A percentile compares a stretch with the other conserved stretches of the same genome.
Conservation (phyloP, 1,140 invertebrate species). For the Meteorus sp. region DNA sequence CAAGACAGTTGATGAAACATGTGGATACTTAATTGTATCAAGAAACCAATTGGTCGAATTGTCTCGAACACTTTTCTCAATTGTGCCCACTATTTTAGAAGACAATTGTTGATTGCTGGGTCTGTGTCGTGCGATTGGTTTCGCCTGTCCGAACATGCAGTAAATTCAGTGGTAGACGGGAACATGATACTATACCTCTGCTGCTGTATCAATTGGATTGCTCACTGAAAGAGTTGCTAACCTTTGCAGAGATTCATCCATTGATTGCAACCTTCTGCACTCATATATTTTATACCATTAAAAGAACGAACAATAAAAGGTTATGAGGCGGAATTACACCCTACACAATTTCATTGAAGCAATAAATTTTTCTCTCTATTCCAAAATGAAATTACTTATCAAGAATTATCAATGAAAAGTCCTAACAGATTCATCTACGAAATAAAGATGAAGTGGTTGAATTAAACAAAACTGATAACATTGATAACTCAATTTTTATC, state of each 20-base stretch:
- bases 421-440: too few relatives aligned
- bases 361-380: not conserved
- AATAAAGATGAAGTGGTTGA: too few relatives aligned
- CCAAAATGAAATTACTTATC: not conserved
- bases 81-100: not conserved
- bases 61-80: conserved; percentile 11
- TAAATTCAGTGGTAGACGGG: conserved; percentile 1
- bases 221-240: conserved; percentile 6
- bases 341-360: not conserved
- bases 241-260: conserved; percentile 5
- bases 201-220: conserved; percentile 8
- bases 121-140: conserved; percentile 14
- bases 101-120: conserved; percentile 8
- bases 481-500: too few relatives aligned
- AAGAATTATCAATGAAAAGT: too few relatives aligned
- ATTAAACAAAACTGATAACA: too few relatives aligned
- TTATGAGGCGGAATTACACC: too few relatives aligned
- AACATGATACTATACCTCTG: too few relatives aligned
- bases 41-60: conserved; percentile 2
- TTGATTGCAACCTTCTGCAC: conserved; percentile 4
- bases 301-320: not conserved
- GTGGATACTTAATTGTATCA: not conserved
- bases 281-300: too few relatives aligned
- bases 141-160: conserved; percentile 2
- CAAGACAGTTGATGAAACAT: not conserved